A percentile compares a stretch with the other conserved stretches of the same genome.
Conservation (phyloP, 2,888 invertebrate genomes). For the Polyploca ridens region DNA sequence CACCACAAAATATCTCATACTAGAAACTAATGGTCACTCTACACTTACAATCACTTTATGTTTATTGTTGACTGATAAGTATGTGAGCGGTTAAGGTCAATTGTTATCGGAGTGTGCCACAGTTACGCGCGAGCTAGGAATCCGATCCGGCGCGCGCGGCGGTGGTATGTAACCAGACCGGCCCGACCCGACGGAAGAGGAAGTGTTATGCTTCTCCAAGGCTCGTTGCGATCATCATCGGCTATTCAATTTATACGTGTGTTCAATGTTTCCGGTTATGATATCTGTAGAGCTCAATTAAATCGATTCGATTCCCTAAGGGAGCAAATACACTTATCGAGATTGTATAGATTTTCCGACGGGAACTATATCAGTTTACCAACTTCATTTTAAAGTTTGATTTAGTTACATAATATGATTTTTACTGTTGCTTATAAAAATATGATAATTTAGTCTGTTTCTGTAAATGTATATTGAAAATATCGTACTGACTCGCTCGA, state of each 20-base stretch:
- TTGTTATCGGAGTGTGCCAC: slow-evolving; percentile 50
- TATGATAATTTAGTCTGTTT: not conserved
- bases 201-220: slow-evolving; percentile 27
- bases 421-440: not conserved
- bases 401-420: too few relatives aligned
- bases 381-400: too few relatives aligned
- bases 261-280: slow-evolving; percentile 29
- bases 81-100: slow-evolving; percentile 65
- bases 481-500: too few relatives aligned
- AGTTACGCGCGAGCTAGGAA: slow-evolving; percentile 13
- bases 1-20: not conserved
- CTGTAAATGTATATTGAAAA: too few relatives aligned
- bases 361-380: not conserved
- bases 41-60: slow-evolving; percentile 38
- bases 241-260: slow-evolving; percentile 33
- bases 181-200: slow-evolving; percentile 25
- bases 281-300: slow-evolving; percentile 30
- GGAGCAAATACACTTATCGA: slow-evolving; percentile 2
- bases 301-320: not conserved
- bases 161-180: slow-evolving; percentile 10
- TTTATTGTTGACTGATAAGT: slow-evolving; percentile 61
- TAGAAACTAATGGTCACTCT: slow-evolving; percentile 31
- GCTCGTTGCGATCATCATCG: slow-evolving; percentile 24
- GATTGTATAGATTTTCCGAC: not conserved
- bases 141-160: not conserved